phyloP scores from a whole-genome alignment of 2,888 invertebrate species.

The Drosophila antonietae region DNA sequence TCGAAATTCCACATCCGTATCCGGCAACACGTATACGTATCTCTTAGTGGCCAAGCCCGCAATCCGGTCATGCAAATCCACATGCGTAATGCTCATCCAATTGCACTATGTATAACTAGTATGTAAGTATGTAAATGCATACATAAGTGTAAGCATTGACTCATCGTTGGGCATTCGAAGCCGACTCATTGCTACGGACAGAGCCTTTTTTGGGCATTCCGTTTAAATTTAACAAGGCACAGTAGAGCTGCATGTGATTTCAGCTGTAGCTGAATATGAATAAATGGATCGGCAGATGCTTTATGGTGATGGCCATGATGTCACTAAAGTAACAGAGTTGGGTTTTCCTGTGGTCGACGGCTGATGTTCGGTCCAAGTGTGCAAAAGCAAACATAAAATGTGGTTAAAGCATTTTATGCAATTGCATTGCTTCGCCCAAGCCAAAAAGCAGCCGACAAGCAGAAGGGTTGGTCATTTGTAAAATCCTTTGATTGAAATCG shows the following conservation, averaged over 20 bases:
- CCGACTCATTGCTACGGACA: constrained; percentile 2
- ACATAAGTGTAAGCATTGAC: constrained; percentile 39
- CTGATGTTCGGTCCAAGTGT: constrained; percentile 31
- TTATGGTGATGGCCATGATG: constrained; percentile 51
- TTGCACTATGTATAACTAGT: constrained; percentile 9
- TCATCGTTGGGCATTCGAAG: constrained; percentile 14
- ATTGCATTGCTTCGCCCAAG: constrained; percentile 46
- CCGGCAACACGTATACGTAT: constrained; percentile 36
- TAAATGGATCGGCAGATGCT: constrained; percentile 46
- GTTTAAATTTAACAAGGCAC: constrained; percentile 35
- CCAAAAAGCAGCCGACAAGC: constrained; percentile 40
- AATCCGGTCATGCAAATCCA: constrained; percentile 42
- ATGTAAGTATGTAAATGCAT: constrained; percentile 13
- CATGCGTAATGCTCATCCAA: constrained; percentile 42
- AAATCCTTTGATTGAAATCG: constrained; percentile 71
- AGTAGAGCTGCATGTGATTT: constrained; percentile 43
- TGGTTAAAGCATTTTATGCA: constrained; percentile 71
- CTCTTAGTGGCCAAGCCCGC: constrained; percentile 29
- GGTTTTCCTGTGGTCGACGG: constrained; percentile 48
- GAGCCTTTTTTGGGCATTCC: constrained; percentile 14
- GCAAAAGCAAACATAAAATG: constrained; percentile 68
- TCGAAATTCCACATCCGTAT: constrained; percentile 67
- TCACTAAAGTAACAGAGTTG: constrained; percentile 56
- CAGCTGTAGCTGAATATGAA: constrained; percentile 42
- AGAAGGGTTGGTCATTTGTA: constrained; percentile 66